Evolutionary conservation across 2,797 vertebrate species (phyloP).

Genomic region (Myotis vivesi): DNA sequence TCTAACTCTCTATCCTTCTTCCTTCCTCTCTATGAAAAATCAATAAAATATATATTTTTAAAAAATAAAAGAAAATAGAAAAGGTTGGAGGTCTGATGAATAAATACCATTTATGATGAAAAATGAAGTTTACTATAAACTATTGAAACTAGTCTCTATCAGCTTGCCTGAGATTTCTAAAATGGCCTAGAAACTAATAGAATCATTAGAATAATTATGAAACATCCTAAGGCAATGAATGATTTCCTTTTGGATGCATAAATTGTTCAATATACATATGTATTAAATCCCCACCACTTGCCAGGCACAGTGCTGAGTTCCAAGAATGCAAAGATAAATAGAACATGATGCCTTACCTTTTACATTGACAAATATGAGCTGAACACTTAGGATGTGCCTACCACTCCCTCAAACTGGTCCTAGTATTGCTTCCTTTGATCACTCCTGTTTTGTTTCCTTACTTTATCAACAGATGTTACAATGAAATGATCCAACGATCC

Average conservation of each 20-base stretch:
- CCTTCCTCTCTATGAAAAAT: too few species aligned
- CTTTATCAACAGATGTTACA: background rate
- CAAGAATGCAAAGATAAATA: conserved; percentile 44
- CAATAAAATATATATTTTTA: too few species aligned
- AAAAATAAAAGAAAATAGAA: background rate
- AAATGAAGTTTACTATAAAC: background rate
- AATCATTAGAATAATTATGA: background rate
- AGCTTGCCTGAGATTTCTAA: conserved; percentile 14
- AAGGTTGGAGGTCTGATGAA: background rate
- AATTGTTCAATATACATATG: background rate
- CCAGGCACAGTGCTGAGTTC: background rate
- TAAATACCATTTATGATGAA: background rate
- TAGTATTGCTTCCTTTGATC: background rate
- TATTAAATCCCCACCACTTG: background rate
- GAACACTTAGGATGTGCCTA: background rate
- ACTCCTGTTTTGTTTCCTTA: background rate
- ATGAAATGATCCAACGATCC: background rate
- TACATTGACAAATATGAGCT: background rate
- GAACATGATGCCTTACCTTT: background rate
- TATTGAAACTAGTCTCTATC: background rate
- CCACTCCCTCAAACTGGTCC: background rate
- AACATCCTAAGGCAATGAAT: background rate
- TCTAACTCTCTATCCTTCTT: too few species aligned
- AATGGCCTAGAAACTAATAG: conserved; percentile 23
- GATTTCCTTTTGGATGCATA: background rate